Evolutionary conservation across 2,888 invertebrate species (phyloP), one percentile per base, ranked within the genome.

Genomic region (Trimorus sp.): DNA sequence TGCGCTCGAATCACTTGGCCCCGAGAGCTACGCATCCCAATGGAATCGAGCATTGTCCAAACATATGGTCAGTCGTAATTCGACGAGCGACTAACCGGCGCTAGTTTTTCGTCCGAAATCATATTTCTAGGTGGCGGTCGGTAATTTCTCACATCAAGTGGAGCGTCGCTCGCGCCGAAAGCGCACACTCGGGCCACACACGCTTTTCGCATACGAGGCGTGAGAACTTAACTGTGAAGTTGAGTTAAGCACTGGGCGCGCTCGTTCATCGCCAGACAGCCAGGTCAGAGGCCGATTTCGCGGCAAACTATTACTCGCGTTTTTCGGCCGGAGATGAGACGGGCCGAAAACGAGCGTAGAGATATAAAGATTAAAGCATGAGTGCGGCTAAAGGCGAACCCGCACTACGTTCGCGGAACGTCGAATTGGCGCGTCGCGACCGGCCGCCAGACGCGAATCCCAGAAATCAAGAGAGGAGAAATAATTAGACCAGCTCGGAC

Each of bases 211-310:
- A 87, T 86, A 85, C 86, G 87, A 89, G 89, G 88, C 91, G 90
- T 90, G 90, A 91, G 91, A 91, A 90, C 88, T 88, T 89, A 90
- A 90, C 90, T 89, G 89, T 89, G 88, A 90, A 84, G 51, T 53
- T 51, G 74, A 84, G 54, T 51, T 49, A 45, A 70, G 59, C 26
- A 26, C 26, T 26, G 26, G 26, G 26, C 26, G 26, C 26, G 26
- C 26, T 26, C 26, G 26, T 4, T 26, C 26, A 37, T 85, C 86
- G 87, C 87, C 87, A 84, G 45, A 45, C 45, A 12, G 45, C 12
- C 45, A 45, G 45, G 45, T 45, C 45, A 45, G 45, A 45, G 45
- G 45, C 45, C 45, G 45, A 45, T 45, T 45, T 45, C 12, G 45
- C 45, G 12, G 9, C 45, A 45, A 45, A 45, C 45, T 12, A 12